Evolutionary conservation across 2,797 vertebrate genomes (phyloP).

Genomic region (Pseudochirops corinnae): DNA sequence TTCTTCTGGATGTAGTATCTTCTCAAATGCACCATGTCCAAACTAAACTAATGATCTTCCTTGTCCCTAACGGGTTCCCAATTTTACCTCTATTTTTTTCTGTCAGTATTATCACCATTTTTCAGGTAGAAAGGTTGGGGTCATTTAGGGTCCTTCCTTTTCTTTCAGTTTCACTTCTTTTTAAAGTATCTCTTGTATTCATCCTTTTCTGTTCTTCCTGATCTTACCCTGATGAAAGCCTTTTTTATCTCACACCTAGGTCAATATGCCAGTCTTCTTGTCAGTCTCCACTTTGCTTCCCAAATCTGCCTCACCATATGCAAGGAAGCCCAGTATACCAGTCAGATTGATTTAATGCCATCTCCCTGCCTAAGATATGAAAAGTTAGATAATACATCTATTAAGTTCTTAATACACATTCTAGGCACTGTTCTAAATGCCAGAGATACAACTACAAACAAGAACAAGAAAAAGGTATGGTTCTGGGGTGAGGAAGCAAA

Average conservation of each 20-base stretch:
- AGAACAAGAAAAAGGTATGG: not conserved
- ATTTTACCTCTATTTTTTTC: not conserved
- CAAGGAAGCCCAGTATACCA: not conserved
- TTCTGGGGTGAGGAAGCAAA: not conserved
- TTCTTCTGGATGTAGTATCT: not conserved
- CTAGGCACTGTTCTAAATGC: not conserved
- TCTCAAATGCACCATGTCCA: not conserved
- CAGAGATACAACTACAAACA: not conserved
- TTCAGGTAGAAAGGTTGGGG: not conserved
- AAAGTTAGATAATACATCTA: not conserved
- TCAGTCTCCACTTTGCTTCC: not conserved
- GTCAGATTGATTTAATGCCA: slow-evolving; percentile 24
- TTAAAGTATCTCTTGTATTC: slow-evolving; percentile 48
- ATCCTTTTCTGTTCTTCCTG: not conserved
- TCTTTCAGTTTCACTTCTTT: not conserved
- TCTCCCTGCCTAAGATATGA: slow-evolving; percentile 10
- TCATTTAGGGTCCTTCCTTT: not conserved
- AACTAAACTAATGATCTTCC: not conserved
- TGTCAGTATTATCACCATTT: not conserved
- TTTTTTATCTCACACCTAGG: slow-evolving; percentile 23
- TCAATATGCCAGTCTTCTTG: slow-evolving; percentile 5
- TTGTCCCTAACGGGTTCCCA: not conserved
- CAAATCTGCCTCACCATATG: not conserved
- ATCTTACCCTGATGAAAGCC: not conserved
- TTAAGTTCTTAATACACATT: slow-evolving; percentile 17